Evolutionary conservation across 2,113 vertebrate genomes (phyloP), one percentile per base, ranked within the genome.

Genomic region (Actenoides hombroni): DNA sequence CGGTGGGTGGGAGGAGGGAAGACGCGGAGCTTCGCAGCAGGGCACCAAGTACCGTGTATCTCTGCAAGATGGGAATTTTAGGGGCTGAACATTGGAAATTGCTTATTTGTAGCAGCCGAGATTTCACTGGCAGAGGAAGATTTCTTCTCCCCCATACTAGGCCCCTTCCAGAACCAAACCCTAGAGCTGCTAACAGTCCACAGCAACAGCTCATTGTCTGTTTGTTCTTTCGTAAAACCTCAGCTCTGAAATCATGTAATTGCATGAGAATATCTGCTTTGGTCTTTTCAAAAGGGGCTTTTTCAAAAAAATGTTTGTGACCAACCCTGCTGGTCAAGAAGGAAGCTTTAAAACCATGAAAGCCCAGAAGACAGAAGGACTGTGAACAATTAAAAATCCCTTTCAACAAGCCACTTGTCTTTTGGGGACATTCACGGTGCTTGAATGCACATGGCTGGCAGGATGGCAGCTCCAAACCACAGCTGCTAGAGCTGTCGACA

Each of bases 1-100:
- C 2, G 76, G 92, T 44, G 44, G 83, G 96, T 96, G 93, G 95
- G 93, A 92, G 95, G 96, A 83, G 18, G 82, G 86, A 95, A 78
- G 82, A 67, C 40, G 69, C 8, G 2, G 91, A 84, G 81, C 73
- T 88, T 29, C 13, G 2, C 83, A 70, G 92, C 88, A 86, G 90
- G 90, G 90, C 76, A 90, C 65, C 68, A n/a, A 57, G 71, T 10
- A 87, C 61, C 1, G 4, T 8, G 6, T 24, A 21, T 80, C 60
- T 48, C 90, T 86, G 67, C 85, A 74, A 91, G 87, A 70, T 85
- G 75, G 75, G 78, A 63, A 49, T 63, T 76, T 79, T 73, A 2
- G 48, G 49, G 78, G 70, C 75, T 76, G 70, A 39, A 39, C 44
- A 56, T n/a, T 88, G 79, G 85, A 21, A n/a, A 94, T 88, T 83